Conservation (phyloP, 2,888 invertebrate species). For the Orthonychiurus folsomi region DNA sequence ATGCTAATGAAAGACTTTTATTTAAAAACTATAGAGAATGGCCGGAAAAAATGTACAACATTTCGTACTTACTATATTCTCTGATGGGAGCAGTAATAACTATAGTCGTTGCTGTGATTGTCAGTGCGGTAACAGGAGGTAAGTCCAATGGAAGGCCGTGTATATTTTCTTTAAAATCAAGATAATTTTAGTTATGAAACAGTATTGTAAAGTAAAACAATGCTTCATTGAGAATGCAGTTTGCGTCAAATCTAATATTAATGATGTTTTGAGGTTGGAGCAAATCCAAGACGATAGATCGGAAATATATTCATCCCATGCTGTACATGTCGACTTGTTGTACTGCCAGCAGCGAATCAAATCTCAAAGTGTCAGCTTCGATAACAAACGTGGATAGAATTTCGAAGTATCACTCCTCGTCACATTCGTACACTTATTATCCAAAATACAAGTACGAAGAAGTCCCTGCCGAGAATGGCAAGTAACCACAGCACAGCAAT, state of each 20-base stretch:
- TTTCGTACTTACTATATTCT: slow-evolving; percentile 26
- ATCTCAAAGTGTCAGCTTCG: not conserved
- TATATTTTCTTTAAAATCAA: not conserved
- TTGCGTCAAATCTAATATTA: too few relatives aligned
- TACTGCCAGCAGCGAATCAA: too few relatives aligned
- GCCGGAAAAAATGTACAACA: slow-evolving; percentile 27
- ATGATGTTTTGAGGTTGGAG: not conserved
- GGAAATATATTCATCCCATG: slow-evolving; percentile 13
- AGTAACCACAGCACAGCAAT: not conserved
- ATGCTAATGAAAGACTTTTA: too few relatives aligned
- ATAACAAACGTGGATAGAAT: not conserved
- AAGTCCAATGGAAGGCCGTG: slow-evolving; percentile 5
- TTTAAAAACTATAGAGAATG: slow-evolving; percentile 20
- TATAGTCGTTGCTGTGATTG: slow-evolving; percentile 16
- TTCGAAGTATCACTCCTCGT: not conserved
- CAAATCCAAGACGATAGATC: slow-evolving; percentile 7
- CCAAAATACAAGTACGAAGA: slow-evolving; percentile 2
- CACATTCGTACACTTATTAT: not conserved
- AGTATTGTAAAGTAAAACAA: too few relatives aligned
- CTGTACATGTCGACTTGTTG: not conserved
- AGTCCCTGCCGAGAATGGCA: not conserved
- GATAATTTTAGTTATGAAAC: too few relatives aligned
- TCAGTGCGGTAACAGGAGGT: slow-evolving; percentile 25
- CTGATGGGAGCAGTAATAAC: slow-evolving; percentile 27
- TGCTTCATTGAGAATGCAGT: too few relatives aligned